Conservation (phyloP, 2,113 vertebrate species). For the Chionis minor region DNA sequence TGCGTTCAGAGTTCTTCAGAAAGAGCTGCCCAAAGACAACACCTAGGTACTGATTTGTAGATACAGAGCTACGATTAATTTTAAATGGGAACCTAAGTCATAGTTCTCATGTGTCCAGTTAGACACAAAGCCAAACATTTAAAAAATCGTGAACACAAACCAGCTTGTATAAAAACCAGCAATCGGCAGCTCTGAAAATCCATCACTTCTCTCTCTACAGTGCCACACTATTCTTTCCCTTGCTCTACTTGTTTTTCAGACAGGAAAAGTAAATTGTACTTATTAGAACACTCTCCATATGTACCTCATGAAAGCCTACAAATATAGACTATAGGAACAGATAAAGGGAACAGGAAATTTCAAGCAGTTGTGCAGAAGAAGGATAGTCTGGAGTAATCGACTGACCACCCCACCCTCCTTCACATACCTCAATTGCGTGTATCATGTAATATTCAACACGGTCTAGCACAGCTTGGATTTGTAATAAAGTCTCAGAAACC, state of each 20-base stretch:
- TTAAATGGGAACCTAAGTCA: neutral
- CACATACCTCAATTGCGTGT: rapidly evolving
- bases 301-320: neutral
- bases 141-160: neutral
- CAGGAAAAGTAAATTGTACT: neutral
- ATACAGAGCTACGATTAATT: neutral
- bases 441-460: rapidly evolving
- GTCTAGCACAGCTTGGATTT: neutral
- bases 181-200: neutral
- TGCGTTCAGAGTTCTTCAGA: neutral
- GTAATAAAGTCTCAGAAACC: neutral
- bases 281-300: neutral
- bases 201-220: neutral
- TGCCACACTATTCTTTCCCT: neutral
- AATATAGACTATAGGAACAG: neutral
- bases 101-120: neutral
- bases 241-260: neutral
- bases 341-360: neutral
- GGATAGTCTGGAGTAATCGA: rapidly evolving
- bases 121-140: neutral
- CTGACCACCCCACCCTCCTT: neutral
- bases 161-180: neutral
- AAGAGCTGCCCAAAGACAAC: neutral
- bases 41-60: neutral
- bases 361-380: neutral